A percentile compares a stretch with the other conserved stretches of the same genome.
Conservation (phyloP, 2,888 invertebrate genomes). For the Harpagoxenus sublaevis region DNA sequence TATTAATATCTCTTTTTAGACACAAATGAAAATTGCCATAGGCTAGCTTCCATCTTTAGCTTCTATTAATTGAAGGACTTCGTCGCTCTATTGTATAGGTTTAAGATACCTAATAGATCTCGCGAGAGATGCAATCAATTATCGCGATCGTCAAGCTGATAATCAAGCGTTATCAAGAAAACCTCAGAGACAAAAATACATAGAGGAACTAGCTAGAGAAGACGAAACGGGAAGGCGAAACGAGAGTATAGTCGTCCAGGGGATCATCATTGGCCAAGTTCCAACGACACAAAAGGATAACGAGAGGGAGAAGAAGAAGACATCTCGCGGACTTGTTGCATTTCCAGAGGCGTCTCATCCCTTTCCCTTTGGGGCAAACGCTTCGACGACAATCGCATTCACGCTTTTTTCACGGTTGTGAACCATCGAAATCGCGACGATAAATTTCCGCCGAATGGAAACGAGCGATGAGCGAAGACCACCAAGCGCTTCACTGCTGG, state of each 20-base stretch:
- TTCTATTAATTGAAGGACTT: background rate
- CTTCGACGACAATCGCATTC: conserved; percentile 61
- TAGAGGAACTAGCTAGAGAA: background rate
- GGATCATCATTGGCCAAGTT: conserved; percentile 76
- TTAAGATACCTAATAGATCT: background rate
- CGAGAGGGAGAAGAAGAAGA: conserved; percentile 62
- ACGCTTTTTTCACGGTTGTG: conserved; percentile 56
- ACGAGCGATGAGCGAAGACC: conserved; percentile 35
- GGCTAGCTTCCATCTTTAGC: background rate
- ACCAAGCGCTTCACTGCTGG: background rate
- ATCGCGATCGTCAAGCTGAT: conserved; percentile 5
- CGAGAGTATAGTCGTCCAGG: conserved; percentile 52
- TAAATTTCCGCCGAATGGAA: conserved; percentile 62
- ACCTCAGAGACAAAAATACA: conserved; percentile 12
- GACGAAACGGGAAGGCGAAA: conserved; percentile 17
- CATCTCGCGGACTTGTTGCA: conserved; percentile 77
- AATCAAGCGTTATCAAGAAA: conserved; percentile 35
- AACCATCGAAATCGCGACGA: conserved; percentile 60
- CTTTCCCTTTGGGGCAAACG: conserved; percentile 53
- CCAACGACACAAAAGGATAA: conserved; percentile 77
- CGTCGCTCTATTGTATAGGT: background rate
- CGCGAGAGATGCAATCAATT: conserved; percentile 23
- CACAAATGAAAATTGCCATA: background rate
- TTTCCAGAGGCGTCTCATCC: conserved; percentile 69
- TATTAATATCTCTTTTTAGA: background rate